Percentiles rank a stretch among this genome's conserved stretches.
Evolutionary conservation across 1,140 invertebrate species (phyloP).

Genomic region (Muscidifurax raptorellus): DNA sequence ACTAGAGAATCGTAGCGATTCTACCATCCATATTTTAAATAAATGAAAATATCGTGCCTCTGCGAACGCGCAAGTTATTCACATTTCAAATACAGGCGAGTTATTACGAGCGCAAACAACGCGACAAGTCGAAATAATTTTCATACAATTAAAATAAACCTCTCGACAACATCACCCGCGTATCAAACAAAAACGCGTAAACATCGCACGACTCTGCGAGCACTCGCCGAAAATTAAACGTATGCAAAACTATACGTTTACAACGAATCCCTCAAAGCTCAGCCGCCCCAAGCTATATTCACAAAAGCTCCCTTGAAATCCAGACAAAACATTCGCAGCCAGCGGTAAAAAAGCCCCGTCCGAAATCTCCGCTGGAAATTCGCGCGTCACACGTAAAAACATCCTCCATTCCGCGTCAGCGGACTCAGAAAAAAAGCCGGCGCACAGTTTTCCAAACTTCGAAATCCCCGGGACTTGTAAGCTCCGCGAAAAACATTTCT

Average conservation of each 20-base stretch:
- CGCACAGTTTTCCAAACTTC: not conserved
- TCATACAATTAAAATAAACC: not conserved
- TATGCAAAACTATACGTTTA: not conserved
- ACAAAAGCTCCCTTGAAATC: not conserved
- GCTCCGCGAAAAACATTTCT: slow-evolving; percentile 5
- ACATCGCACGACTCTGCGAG: too few relatives aligned
- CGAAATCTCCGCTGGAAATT: not conserved
- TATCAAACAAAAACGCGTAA: not conserved
- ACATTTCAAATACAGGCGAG: not conserved
- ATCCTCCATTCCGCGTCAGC: not conserved
- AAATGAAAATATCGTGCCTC: too few relatives aligned
- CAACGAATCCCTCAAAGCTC: not conserved
- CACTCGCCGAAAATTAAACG: not conserved
- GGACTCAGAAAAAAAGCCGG: not conserved
- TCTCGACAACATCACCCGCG: not conserved
- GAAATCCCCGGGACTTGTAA: not conserved
- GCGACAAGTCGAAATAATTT: not conserved
- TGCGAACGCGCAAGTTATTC: not conserved
- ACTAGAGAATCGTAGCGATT: too few relatives aligned
- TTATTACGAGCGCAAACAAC: not conserved
- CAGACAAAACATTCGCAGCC: not conserved
- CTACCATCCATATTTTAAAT: too few relatives aligned
- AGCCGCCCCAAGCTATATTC: not conserved
- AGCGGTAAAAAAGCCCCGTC: not conserved
- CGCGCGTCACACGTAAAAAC: not conserved